Evolutionary conservation across 2,888 invertebrate genomes (phyloP).

Genomic region (Phortica magna): DNA sequence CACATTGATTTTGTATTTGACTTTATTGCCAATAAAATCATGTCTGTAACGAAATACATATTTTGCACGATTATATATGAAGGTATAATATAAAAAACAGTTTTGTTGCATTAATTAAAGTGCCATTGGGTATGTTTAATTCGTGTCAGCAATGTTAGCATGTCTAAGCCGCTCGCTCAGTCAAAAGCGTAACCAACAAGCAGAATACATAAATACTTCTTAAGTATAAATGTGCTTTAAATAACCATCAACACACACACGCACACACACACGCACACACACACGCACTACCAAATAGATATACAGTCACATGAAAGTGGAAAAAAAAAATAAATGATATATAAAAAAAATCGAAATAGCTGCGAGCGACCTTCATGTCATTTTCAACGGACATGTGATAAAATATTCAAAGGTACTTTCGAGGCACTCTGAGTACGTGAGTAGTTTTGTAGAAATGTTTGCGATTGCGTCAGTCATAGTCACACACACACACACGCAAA

Average conservation of each 20-base stretch:
- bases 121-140: neutral
- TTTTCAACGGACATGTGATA: slow-evolving; percentile 19
- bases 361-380: slow-evolving; percentile 15
- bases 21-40: slow-evolving; percentile 23
- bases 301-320: neutral
- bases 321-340: neutral
- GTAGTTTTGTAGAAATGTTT: neutral
- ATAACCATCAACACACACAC: neutral
- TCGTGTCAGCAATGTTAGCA: too few species aligned
- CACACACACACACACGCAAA: too few species aligned
- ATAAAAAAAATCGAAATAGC: slow-evolving; percentile 14
- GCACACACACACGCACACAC: neutral
- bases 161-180: too few species aligned
- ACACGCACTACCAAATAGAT: neutral
- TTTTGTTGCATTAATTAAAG: slow-evolving; percentile 21
- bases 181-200: neutral
- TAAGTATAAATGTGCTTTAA: too few species aligned
- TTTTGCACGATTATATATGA: neutral
- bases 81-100: neutral
- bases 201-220: neutral
- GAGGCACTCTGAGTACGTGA: neutral
- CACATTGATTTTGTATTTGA: slow-evolving; percentile 15
- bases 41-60: neutral
- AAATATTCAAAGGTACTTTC: slow-evolving; percentile 29
- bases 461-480: slow-evolving; percentile 1